Conservation (phyloP, 2,113 vertebrate genomes). For the Forbesichthys agassizii region DNA sequence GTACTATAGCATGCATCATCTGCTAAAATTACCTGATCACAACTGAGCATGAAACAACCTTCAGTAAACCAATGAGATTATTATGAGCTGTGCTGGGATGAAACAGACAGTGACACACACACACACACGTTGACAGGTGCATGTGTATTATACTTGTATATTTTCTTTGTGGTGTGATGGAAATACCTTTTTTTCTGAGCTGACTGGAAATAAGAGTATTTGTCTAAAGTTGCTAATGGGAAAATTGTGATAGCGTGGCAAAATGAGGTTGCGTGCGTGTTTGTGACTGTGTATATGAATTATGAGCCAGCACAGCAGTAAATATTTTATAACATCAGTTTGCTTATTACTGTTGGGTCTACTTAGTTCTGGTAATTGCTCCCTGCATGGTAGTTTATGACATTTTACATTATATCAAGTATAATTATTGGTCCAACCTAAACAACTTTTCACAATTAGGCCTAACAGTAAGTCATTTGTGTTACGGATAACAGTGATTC, state of each 20-base stretch:
- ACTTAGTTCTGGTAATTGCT: conserved; percentile 37
- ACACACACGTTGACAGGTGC: not conserved
- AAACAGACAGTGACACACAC: not conserved
- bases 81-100: conserved; percentile 23
- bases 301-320: conserved; percentile 24
- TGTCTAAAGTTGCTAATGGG: conserved; percentile 8
- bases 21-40: conserved; percentile 20
- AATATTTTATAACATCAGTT: conserved; percentile 30
- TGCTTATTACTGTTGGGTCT: conserved; percentile 23
- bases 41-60: conserved; percentile 36
- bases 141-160: too few relatives aligned
- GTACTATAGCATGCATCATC: conserved; percentile 15
- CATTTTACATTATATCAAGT: conserved; percentile 11
- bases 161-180: not conserved
- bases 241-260: not conserved
- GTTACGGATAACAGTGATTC: too few relatives aligned
- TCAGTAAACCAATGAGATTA: conserved; percentile 45
- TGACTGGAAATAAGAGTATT: conserved; percentile 16
- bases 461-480: too few relatives aligned
- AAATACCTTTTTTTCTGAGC: conserved; percentile 8
- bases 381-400: conserved; percentile 17
- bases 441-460: too few relatives aligned
- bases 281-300: conserved; percentile 1
- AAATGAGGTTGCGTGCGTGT: not conserved
- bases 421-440: too few relatives aligned